Evolutionary conservation across 1,140 invertebrate genomes (phyloP).

Genomic region (Diprion similis): DNA sequence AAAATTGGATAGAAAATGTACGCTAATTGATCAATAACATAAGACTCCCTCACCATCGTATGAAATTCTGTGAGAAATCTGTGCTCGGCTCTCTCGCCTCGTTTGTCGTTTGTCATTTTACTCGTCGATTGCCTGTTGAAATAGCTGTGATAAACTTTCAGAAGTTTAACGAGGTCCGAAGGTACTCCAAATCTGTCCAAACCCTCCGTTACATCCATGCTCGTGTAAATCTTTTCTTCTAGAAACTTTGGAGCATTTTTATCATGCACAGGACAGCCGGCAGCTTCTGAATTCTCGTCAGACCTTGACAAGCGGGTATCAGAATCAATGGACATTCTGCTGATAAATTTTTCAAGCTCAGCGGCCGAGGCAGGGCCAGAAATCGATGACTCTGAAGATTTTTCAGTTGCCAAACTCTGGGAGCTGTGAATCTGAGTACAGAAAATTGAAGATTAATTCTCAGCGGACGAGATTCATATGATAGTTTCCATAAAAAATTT

Average conservation of each 20-base stretch:
- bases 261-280: constrained; percentile 23
- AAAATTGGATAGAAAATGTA: constrained; percentile 13
- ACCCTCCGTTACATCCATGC: constrained; percentile 33
- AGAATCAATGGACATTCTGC: constrained; percentile 22
- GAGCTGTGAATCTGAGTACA: too few relatives aligned
- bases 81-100: constrained; percentile 13
- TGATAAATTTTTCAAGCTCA: constrained; percentile 27
- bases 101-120: constrained; percentile 10
- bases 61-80: constrained; percentile 36
- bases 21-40: not conserved
- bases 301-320: not conserved
- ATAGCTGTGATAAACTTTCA: constrained; percentile 42
- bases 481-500: constrained; percentile 17
- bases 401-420: not conserved
- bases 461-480: not conserved
- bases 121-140: constrained; percentile 17
- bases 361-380: constrained; percentile 19
- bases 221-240: constrained; percentile 14
- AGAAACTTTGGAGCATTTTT: constrained; percentile 10
- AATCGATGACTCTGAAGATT: not conserved
- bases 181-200: constrained; percentile 41
- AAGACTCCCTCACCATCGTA: constrained; percentile 32
- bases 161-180: constrained; percentile 35
- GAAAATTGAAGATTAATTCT: too few relatives aligned
- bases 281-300: not conserved